Base-by-base conservation (phyloP, 2,113 vertebrate species). In the Platichthys stellatus region DNA sequence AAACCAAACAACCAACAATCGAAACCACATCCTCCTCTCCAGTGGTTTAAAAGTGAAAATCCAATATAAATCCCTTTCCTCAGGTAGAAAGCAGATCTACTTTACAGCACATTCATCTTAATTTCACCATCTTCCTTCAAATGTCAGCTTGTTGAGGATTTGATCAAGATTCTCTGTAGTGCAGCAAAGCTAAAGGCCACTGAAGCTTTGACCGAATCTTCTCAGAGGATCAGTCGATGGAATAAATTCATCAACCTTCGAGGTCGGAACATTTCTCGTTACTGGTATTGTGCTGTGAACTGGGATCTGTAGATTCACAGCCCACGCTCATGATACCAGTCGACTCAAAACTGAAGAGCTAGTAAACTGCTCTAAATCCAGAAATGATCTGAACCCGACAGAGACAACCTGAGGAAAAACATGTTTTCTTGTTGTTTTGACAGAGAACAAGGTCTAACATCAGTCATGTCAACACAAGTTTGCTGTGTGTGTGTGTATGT, bases 161-260 rank as follows among this genome's bases (percentile, higher is more conserved):
- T 53, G 20, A 60, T 58, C 8, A 3, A 26, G 18, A 31, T 59
- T 24, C 53, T 53, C 28, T 10, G 68, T 47, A 75, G 40, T 20
- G 57, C 63, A 51, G 13, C 15, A n/a, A 64, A 63, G 23, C 13
- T 15, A 57, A 85, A 88, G 74, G 68, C 40, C 80, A 76, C 13
- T 56, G 47, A 38, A 56, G 17, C 61, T 20, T n/a, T 24, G 23
- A 56, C 17, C 18, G 6, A 20, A 12, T 47, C 45, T 17, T 47
- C 45, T 47, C 45, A 6, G 45, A 5, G 15, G 15, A 47, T 69
- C 20, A 15, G 49, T 77, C 60, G 31, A 74, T 60, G 5, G 20
- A 23, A 62, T 63, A 24, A 53, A 74, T 63, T 31, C 8, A 81
- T 70, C 57, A 85, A 74, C 43, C 64, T 83, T 24, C 4, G 5